Percentiles rank a stretch among this genome's conserved stretches.
phyloP scores from a whole-genome alignment of 2,113 vertebrate genomes.

The Hydropotes inermis region DNA sequence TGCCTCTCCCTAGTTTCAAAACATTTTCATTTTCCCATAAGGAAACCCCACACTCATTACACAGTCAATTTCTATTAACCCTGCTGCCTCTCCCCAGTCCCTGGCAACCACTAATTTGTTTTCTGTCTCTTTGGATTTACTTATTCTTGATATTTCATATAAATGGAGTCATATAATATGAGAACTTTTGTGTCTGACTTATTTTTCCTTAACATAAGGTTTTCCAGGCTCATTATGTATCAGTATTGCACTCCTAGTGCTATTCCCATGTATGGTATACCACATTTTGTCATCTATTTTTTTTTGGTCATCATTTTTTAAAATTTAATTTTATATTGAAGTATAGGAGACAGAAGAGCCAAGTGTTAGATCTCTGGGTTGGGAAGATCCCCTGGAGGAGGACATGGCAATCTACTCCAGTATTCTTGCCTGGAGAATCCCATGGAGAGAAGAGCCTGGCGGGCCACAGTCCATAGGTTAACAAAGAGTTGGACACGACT shows the following conservation, averaged over 20 bases:
- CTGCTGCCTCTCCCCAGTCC: neutral
- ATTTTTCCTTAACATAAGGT: neutral
- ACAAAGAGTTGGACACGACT: neutral
- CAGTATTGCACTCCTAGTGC: neutral
- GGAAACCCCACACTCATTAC: neutral
- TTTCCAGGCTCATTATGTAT: neutral
- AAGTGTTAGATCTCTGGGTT: neutral
- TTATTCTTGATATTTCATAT: neutral
- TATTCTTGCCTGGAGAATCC: neutral
- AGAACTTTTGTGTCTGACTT: neutral
- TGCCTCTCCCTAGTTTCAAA: neutral
- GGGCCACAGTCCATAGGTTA: neutral
- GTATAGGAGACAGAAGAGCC: neutral
- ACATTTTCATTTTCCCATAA: neutral
- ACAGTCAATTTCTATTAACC: neutral
- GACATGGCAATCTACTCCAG: neutral
- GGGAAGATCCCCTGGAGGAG: neutral
- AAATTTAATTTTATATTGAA: neutral
- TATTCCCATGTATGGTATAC: neutral
- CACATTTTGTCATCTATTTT: neutral
- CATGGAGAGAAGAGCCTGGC: neutral
- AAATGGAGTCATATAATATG: neutral
- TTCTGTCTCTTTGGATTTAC: neutral
- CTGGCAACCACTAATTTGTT: neutral
- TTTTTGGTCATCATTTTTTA: neutral